phyloP scores from a whole-genome alignment of 2,113 vertebrate species.

The Heterocephalus glaber region DNA sequence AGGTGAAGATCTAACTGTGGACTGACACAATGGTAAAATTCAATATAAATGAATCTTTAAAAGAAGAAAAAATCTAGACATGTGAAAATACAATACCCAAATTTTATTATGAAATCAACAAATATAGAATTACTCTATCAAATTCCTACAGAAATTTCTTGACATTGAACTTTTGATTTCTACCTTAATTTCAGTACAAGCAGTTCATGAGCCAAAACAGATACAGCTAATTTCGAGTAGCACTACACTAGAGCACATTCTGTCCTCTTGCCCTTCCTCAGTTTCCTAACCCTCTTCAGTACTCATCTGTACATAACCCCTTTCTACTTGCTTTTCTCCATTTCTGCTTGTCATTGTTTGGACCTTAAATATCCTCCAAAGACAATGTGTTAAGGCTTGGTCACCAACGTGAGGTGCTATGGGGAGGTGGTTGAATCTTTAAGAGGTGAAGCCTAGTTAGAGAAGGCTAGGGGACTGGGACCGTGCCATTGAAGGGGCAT shows the following conservation, averaged over 20 bases:
- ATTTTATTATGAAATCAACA: slow-evolving; percentile 18
- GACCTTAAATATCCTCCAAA: not conserved
- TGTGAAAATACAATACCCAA: not conserved
- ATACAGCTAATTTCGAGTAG: not conserved
- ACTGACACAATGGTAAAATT: not conserved
- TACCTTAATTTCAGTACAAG: not conserved
- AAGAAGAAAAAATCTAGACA: not conserved
- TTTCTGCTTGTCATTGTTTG: not conserved
- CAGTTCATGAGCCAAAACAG: not conserved
- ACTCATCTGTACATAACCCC: not conserved
- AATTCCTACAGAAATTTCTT: not conserved
- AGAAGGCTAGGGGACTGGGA: not conserved
- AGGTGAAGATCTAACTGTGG: slow-evolving; percentile 1
- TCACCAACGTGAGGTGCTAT: not conserved
- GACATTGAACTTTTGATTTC: not conserved
- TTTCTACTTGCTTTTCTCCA: not conserved
- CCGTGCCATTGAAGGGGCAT: too few species aligned
- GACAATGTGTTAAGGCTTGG: not conserved
- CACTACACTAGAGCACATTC: not conserved
- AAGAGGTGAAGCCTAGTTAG: not conserved
- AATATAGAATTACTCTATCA: not conserved
- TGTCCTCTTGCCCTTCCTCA: not conserved
- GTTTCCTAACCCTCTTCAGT: not conserved
- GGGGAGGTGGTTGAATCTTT: not conserved
- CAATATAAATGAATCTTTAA: slow-evolving; percentile 41